Base-by-base conservation (phyloP, 2,113 vertebrate genomes). In the Eleginops maclovinus region DNA sequence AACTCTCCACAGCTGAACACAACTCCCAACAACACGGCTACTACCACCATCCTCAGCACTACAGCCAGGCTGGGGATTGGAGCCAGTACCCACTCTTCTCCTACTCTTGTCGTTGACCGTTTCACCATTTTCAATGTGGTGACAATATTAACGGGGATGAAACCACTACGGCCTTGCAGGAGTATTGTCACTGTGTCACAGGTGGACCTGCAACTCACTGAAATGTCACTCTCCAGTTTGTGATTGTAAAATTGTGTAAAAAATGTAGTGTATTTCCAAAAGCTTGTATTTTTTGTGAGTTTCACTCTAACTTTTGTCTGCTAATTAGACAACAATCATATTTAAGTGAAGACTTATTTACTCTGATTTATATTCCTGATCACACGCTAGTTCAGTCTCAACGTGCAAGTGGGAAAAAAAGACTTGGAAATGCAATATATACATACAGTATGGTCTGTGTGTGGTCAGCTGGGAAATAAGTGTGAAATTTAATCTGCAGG, bases 11-110 rank as follows among this genome's bases (percentile, higher is more conserved):
- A 1, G 41, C 40, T 2, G 83, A 91, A 22, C 78, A 75, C 0
- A 12, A 40, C 16, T 0, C 49, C 41, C 83, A 84, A 14, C 89
- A 91, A 36, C 79, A 75, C 1, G 54, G 75, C 40, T 83, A 85
- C 79, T 49, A 73, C 60, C 88, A 94, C 1, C 89, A 94, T 9
- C 72, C 41, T 7, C 69, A 65, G 26, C 75, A 81, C 16, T 89
- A 94, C 14, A 59, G 77, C 73, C 93, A 95, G 0, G 87, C 95
- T 72, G 83, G 93, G 0, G 96, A 97, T 77, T 97, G 96, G 96
- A 96, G 94, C 93, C 96, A 96, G 72, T 95, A 95, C 82, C 95
- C 96, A 0, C 92, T 97, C 36, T 96, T 96, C 83, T 94, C 96
- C 0, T 96, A 96, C 8, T 94, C 96, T 22, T 95, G 95, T 75